Evolutionary conservation across 2,797 vertebrate genomes (phyloP), one percentile per base, ranked within the genome.

Genomic region (Myotis pilosus): DNA sequence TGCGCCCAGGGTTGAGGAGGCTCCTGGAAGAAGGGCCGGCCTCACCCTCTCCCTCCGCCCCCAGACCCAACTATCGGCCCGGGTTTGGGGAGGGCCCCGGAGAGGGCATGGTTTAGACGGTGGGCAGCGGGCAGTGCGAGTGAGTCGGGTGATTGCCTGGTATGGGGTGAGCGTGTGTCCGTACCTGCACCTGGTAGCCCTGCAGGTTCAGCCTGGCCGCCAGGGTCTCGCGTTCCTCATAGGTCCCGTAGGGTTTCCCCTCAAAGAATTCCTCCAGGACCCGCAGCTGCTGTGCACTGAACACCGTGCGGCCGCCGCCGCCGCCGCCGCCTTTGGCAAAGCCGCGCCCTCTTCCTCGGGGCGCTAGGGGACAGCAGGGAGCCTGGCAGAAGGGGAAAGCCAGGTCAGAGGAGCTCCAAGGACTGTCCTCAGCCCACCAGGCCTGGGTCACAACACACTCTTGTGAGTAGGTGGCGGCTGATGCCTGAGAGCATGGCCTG

Each of bases 281-380:
- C 15, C 0, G 9, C 2, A 5, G 6, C 10, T 19, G 1, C 33
- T 93, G 82, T 6, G 36, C 13, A 0, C 6, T 62, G 19, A 82
- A 95, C 23, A 86, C 51, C 0, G 76, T 90, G 33, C 82, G n/a
- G 76, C 68, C 2, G 75, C 41, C 68, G 17, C 51, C n/a, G n/a
- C n/a, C n/a, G n/a, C n/a, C n/a, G n/a, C n/a, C n/a, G n/a, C n/a
- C n/a, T n/a, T n/a, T n/a, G n/a, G n/a, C n/a, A n/a, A n/a, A n/a
- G n/a, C n/a, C 19, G 16, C 17, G 51, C n/a, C 47, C 2, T 0
- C 1, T 51, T 55, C 3, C 0, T 57, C 3, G 0, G 2, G 4
- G 28, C 2, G 25, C 11, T 0, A 6, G 9, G 6, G 2, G 6
- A 8, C 17, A 2, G 5, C 1, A 17, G 3, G 20, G 1, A 9